These are phyloP conservation scores for Isurus oxyrinchus DNA, from an alignment of 2,113 vertebrate genomes.

Conservation along the genomic window DNA sequence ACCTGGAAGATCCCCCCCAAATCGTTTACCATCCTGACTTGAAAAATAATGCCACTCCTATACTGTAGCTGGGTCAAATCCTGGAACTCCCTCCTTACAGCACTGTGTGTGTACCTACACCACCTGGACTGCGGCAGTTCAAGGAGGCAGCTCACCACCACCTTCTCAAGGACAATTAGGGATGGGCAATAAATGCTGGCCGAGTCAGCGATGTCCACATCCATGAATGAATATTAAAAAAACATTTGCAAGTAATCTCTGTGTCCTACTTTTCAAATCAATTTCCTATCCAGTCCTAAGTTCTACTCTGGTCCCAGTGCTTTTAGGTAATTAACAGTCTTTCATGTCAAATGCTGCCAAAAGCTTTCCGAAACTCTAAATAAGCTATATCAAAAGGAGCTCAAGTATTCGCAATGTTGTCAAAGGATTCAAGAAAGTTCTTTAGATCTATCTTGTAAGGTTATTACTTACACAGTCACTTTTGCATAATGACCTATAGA, in stretches of 20 bases:
- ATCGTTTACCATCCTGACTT: too few species aligned
- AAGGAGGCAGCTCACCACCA: too few species aligned
- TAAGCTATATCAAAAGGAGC: neutral
- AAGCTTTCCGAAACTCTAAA: neutral
- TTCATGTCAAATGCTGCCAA: neutral
- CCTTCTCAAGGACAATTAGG: too few species aligned
- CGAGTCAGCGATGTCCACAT: too few species aligned
- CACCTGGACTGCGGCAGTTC: too few species aligned
- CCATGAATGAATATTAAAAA: too few species aligned
- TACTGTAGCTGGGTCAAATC: too few species aligned
- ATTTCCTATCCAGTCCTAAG: neutral
- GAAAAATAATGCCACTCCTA: too few species aligned
- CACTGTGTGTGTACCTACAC: too few species aligned
- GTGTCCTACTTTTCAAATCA: constrained; percentile 10
- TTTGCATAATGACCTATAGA: neutral
- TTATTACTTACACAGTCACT: neutral
- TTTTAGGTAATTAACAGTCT: neutral
- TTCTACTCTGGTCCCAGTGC: neutral
- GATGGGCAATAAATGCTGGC: too few species aligned
- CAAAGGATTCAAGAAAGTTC: neutral
- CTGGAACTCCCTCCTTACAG: too few species aligned
- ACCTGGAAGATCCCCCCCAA: too few species aligned
- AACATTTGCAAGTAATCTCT: neutral
- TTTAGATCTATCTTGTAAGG: neutral
- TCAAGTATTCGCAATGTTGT: neutral